Evolutionary conservation across 2,888 invertebrate genomes (phyloP), one percentile per base, ranked within the genome.

Genomic region (Zhuqinia jingwanae): DNA sequence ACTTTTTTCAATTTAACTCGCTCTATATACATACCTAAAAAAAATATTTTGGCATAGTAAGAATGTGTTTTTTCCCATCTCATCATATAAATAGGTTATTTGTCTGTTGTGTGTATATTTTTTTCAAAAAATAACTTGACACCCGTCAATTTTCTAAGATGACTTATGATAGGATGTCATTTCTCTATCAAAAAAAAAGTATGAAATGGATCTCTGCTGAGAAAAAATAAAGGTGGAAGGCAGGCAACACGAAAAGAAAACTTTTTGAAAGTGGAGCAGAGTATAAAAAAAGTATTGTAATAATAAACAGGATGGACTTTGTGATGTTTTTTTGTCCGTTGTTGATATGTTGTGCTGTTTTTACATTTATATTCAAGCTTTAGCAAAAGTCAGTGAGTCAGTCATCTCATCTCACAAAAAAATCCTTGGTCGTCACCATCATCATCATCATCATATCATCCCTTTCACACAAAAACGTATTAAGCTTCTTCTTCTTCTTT

Each of bases 161-260:
- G 63, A 36, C 56, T 65, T 10, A 8, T 6, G 27, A 75, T 75
- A 53, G 75, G 53, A 53, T 53, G 75, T 75, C 75, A 53, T 75
- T 75, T 75, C 25, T 27, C 75, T 75, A 75, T 75, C 53, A 75
- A 75, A n/a, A n/a, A n/a, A n/a, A n/a, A n/a, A n/a, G n/a, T n/a
- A 53, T 75, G 75, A 75, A 75, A 75, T 53, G 27, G 75, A 75
- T 75, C 5, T 42, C 70, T 68, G 17, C 11, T 68, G 2, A 50
- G 20, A 11, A 75, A n/a, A 53, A 75, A 75, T 11, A 30, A 42
- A 20, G 0, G 30, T 6, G 36, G 36, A 36, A 36, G 36, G 36
- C 3, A 36, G 36, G 3, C n/a, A n/a, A n/a, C n/a, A n/a, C n/a
- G n/a, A n/a, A n/a, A n/a, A 36, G 8, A 36, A 36, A 36, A 36